phyloP scores from a whole-genome alignment of 1,140 invertebrate species.

The Sminthurinus signatus region DNA sequence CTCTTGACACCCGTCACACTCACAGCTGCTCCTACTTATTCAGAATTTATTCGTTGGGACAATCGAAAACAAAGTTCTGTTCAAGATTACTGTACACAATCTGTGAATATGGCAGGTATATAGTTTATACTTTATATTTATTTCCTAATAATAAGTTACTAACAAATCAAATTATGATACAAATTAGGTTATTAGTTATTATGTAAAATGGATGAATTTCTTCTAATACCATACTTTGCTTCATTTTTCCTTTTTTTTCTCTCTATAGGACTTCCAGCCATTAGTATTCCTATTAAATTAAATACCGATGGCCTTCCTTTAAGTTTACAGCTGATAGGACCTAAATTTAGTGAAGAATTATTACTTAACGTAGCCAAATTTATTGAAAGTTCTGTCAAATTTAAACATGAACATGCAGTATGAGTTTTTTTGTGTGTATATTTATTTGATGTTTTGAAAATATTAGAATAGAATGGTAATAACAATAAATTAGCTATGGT shows the following conservation, averaged over 20 bases:
- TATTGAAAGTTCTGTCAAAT: conserved; percentile 68
- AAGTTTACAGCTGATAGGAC: conserved; percentile 87
- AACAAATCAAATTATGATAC: no score
- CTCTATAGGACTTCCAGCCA: conserved; percentile 74
- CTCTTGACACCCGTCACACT: conserved; percentile 88
- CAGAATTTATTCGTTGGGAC: conserved; percentile 69
- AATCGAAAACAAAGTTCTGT: conserved; percentile 78
- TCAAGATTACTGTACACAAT: conserved; percentile 92
- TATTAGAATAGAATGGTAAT: no score
- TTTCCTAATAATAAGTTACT: conserved; percentile 1
- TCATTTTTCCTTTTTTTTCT: no score
- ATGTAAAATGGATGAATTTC: no score
- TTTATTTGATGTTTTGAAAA: no score
- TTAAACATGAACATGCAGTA: no score
- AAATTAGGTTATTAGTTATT: no score
- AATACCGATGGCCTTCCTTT: conserved; percentile 67
- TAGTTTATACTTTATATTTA: not conserved
- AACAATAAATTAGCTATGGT: no score
- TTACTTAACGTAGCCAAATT: conserved; percentile 74
- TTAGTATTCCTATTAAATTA: conserved; percentile 76
- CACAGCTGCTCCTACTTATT: conserved; percentile 68
- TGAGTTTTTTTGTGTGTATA: no score
- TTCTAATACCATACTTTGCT: no score
- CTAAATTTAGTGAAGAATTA: conserved; percentile 65
- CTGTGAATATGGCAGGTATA: conserved; percentile 87